Evolutionary conservation across 1,140 invertebrate species (phyloP), one percentile per base, ranked within the genome.

Genomic region (Bombus consobrinus): DNA sequence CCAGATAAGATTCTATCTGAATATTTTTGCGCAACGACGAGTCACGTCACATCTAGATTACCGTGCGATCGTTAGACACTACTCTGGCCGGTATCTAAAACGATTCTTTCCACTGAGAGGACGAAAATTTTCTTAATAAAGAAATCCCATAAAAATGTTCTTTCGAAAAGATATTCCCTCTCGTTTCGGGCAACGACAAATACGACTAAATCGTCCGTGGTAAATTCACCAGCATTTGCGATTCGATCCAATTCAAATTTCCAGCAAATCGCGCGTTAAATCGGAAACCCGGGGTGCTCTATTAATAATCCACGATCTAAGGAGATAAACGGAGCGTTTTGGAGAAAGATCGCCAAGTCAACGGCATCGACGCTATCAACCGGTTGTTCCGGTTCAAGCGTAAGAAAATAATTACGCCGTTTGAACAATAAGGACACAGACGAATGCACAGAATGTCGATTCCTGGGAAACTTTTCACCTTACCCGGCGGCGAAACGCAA

Each of bases 401-500:
- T 15, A 32, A 34, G 83, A 41, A 74, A 66, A 81, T 68, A 81
- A 85, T 81, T 73, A 34, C 34, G 41, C 25, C 15, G 39, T 39
- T 53, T 32, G 28, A 66, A 73, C 78, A 34, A 81, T 74, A 66
- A 57, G 41, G 18, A 71, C 22, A 83, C 59, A 57, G 6, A 8
- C 32, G 47, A 28, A 22, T 53, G 28, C 57, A 1, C 28, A 28
- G 85, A 68, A 78, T 66, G n/a, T 25, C 25, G 25, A 62, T 9
- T 1, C 18, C 3, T 8, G 18, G 53, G 28, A 6, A 87, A 84
- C 37, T 83, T 86, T 83, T 75, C 73, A 41, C 41, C 71, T 75
- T 66, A 62, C 32, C 13, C 32, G n/a, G 32, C 34, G 41, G 71
- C 18, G 83, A 79, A 87, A 85, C 34, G 72, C 77, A 64, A 85